Evolutionary conservation across 2,113 vertebrate genomes (phyloP), one percentile per base, ranked within the genome.

Genomic region (Regulus satrapa): DNA sequence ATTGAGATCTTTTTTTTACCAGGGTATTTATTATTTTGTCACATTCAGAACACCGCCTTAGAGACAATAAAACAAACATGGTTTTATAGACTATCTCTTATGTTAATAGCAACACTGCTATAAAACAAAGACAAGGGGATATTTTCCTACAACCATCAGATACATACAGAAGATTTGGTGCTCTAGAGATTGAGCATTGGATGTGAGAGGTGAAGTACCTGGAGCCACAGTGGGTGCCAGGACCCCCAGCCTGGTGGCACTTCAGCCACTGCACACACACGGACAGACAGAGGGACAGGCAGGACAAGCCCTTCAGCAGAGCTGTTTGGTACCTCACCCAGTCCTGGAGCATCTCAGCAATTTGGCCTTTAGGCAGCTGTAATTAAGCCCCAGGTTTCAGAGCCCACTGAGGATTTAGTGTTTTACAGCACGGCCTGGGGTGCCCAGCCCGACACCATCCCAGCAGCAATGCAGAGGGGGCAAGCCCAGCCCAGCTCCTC

Each of bases 31-130:
- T 87, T 85, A 62, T 81, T 85, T 87, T 92, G 95, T 68, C 79
- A 56, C 90, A 86, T 59, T 77, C 83, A 94, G 91, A 97, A 62
- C 85, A 81, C 51, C 6, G 45, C 89, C 95, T 95, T 84, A 43
- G 28, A 73, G 86, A 78, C 63, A 91, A 69, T 71, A 91, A 85
- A 92, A 76, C 46, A 68, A 89, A 75, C 52, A 46, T 8, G 26
- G 41, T 61, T 93, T 92, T 75, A 86, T 51, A 55, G 64, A 78
- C 41, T 64, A 20, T n/a, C 84, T 85, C 86, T 49, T n/a, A 29
- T 7, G 36, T 41, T 61, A 88, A 71, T 64, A 82, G 48, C 74
- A 49, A 69, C 11, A 21, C 9, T 19, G 40, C 36, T 38, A 17
- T 24, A 61, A 73, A 59, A 66, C 24, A 66, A 51, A 88, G 63